Base-by-base conservation (phyloP, 2,888 invertebrate species). In the Poecilobothrus nobilitatus region DNA sequence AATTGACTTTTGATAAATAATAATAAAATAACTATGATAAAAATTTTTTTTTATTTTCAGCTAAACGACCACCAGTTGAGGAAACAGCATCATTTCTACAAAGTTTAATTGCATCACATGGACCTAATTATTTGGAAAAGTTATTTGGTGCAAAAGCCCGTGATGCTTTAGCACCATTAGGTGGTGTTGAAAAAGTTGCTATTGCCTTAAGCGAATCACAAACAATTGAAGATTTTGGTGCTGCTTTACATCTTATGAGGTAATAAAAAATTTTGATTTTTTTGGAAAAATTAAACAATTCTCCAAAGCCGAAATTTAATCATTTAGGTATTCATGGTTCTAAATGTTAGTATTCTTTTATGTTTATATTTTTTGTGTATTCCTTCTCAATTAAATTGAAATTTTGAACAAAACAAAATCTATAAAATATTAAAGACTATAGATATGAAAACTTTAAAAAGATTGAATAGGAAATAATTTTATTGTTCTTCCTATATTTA, bases 111-210 rank as follows among this genome's bases (percentile, higher is more conserved):
- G 93, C 94, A 66, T 95, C 95, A 73, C 97, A 97, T 80, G 97
- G 97, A 72, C 95, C 95, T 74, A 95, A 97, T 84, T 97, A 97
- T 83, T 85, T 97, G 80, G 95, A 95, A 83, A 97, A 97, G 83
- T 86, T 97, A 70, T 97, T 97, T 78, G 97, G 97, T 67, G 92
- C 90, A 80, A 96, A 95, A 84, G 97, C 96, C 41, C 86, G 95
- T 74, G 94, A 96, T 79, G 94, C 95, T 3, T 85, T 97, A 68
- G 90, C 90, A 74, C 95, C 94, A 3, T 85, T 97, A 71, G 97
- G 97, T 64, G 97, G 97, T 64, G 94, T 97, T 21, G 93, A 96
- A 78, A 92, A 93, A 82, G 96, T 97, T 68, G 97, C 97, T 71
- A 95, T 97, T 75, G 95, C 97, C 69, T 85, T 97, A 70, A 73